Evolutionary conservation across 2,888 invertebrate species (phyloP).

Genomic region (Drosophila peninsularis): DNA sequence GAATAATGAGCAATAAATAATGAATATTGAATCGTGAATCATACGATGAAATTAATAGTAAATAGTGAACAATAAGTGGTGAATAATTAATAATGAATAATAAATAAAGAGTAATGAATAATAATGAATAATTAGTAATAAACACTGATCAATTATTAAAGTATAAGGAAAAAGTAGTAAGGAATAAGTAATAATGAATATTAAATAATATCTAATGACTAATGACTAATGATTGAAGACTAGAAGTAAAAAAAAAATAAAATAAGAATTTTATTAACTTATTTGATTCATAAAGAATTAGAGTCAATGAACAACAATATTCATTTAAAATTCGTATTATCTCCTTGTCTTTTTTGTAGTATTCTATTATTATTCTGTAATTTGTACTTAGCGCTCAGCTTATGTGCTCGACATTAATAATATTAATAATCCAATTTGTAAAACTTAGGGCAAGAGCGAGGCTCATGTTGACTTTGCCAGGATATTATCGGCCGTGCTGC

Average conservation of each 20-base stretch:
- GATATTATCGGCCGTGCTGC: constrained; percentile 34
- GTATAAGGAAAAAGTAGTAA: not conserved
- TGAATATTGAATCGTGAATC: no score
- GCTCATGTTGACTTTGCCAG: constrained; percentile 35
- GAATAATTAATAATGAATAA: not conserved
- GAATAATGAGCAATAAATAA: no score
- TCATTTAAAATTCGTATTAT: not conserved
- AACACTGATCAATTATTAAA: not conserved
- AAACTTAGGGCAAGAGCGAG: constrained; percentile 1
- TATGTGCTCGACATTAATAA: not conserved
- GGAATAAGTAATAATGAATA: no score
- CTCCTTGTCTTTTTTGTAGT: not conserved
- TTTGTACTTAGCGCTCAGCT: not conserved
- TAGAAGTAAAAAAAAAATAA: not conserved
- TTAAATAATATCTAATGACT: not conserved
- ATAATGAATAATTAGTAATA: not conserved
- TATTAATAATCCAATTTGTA: constrained; percentile 21
- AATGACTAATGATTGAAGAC: not conserved
- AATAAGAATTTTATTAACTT: not conserved
- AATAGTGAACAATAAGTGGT: no score
- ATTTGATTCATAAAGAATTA: not conserved
- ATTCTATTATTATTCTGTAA: not conserved
- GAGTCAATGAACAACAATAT: no score
- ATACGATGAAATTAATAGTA: no score
- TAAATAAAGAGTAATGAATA: not conserved